Evolutionary conservation across 2,797 vertebrate genomes (phyloP).

Genomic region (Mionectes olivaceus): DNA sequence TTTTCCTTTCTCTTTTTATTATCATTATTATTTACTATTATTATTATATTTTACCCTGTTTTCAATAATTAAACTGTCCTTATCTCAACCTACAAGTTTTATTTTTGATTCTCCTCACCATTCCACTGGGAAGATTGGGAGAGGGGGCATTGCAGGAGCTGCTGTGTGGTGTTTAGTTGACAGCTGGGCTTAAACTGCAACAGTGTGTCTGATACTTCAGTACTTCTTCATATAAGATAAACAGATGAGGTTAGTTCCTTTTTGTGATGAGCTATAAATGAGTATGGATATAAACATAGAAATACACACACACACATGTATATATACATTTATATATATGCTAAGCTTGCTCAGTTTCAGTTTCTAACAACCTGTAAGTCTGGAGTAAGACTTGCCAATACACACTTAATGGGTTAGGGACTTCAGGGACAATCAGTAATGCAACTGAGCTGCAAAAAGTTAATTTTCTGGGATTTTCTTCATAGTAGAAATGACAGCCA

Average conservation of each 20-base stretch:
- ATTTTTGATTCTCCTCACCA: background rate
- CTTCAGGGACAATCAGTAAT: background rate
- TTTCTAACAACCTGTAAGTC: background rate
- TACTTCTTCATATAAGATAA: background rate
- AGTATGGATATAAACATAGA: background rate
- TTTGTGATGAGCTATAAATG: background rate
- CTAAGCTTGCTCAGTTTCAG: background rate
- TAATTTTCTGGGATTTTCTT: background rate
- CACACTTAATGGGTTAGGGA: background rate
- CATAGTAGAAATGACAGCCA: background rate
- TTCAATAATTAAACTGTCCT: background rate
- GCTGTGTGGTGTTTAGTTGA: background rate
- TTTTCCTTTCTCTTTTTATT: background rate
- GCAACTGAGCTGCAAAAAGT: background rate
- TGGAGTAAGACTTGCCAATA: background rate
- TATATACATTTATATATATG: background rate
- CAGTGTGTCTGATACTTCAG: background rate
- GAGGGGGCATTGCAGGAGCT: background rate
- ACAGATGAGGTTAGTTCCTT: background rate
- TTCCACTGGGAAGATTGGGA: rapidly evolving
- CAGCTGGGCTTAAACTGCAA: background rate
- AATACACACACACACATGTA: background rate
- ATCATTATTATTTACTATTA: background rate
- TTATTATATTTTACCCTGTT: background rate
- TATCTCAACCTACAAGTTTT: background rate